Evolutionary conservation across 2,888 invertebrate species (phyloP).

Genomic region (Rhamnusium bicolor): DNA sequence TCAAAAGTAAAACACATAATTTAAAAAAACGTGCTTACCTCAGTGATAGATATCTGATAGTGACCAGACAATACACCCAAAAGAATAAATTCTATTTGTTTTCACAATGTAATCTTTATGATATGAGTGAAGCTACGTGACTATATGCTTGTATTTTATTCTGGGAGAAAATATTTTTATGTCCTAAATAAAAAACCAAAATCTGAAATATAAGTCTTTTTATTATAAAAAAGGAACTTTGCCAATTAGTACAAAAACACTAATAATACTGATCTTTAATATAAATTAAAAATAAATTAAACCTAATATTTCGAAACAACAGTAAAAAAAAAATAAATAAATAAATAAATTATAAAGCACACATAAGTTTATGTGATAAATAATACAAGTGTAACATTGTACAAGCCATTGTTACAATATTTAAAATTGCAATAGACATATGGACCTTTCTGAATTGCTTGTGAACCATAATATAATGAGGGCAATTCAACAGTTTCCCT

Average conservation of each 20-base stretch:
- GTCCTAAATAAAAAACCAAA: neutral
- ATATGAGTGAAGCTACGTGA: neutral
- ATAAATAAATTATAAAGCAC: conserved; percentile 45
- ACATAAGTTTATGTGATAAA: conserved; percentile 67
- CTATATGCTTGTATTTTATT: neutral
- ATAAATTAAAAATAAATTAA: conserved; percentile 40
- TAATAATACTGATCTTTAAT: conserved; percentile 44
- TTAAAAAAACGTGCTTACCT: neutral
- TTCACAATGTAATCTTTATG: neutral
- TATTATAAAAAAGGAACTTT: conserved; percentile 26
- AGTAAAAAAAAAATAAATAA: conserved; percentile 13
- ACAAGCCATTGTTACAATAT: conserved; percentile 80
- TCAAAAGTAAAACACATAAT: too few species aligned
- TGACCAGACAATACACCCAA: neutral
- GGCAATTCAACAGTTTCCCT: conserved; percentile 82
- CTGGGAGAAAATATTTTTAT: neutral
- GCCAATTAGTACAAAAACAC: conserved; percentile 37
- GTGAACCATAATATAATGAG: conserved; percentile 85
- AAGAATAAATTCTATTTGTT: neutral
- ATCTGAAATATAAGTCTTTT: neutral
- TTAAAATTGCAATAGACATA: conserved; percentile 85
- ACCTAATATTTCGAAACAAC: conserved; percentile 36
- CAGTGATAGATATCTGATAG: neutral
- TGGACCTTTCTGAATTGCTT: conserved; percentile 84
- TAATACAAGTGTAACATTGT: conserved; percentile 80